These are phyloP conservation scores for Cyanoliseus patagonus DNA, from an alignment of 2,113 vertebrate genomes.

Conservation along the genomic window DNA sequence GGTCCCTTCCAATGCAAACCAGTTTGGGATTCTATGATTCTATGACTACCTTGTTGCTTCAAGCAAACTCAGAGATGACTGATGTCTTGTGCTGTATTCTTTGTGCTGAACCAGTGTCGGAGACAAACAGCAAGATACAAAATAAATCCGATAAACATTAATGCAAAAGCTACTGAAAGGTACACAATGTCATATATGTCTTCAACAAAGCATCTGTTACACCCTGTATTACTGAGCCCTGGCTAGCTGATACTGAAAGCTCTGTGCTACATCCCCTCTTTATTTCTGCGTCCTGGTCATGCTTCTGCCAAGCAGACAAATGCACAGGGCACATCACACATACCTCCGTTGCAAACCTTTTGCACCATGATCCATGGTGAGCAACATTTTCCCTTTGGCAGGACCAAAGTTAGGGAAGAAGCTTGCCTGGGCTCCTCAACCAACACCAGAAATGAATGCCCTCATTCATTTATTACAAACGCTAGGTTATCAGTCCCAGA, in stretches of 20 bases:
- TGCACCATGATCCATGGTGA: not conserved
- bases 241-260: not conserved
- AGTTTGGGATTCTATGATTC: not conserved
- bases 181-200: too few species aligned
- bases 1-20: not conserved
- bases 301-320: not conserved
- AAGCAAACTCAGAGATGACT: not conserved
- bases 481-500: not conserved
- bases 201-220: not conserved
- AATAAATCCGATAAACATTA: not conserved
- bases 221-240: not conserved
- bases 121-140: not conserved
- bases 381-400: not conserved
- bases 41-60: not conserved
- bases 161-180: not conserved
- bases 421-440: not conserved
- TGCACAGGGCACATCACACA: not conserved
- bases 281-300: not conserved
- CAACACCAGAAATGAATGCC: not conserved
- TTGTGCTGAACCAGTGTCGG: not conserved
- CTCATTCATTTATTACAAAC: not conserved
- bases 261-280: not conserved
- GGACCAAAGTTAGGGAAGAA: not conserved
- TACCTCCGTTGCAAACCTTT: not conserved
- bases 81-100: fast-evolving